phyloP scores from a whole-genome alignment of 2,113 vertebrate species.

The Acinonyx jubatus region DNA sequence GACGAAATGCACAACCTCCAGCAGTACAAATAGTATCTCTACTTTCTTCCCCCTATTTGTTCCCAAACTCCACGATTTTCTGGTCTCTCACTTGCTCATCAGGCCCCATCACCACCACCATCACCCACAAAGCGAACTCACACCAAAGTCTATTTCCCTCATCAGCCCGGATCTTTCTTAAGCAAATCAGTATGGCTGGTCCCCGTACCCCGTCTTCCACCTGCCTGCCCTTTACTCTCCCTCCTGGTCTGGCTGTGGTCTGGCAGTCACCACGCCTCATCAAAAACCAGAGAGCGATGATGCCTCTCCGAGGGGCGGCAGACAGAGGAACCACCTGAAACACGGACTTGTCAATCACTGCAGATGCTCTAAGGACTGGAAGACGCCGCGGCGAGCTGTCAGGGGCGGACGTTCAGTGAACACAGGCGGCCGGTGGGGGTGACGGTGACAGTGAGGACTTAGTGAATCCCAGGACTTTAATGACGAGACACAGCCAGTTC shows the following conservation, averaged over 20 bases:
- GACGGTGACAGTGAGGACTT: fast-evolving
- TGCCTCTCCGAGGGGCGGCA: neutral
- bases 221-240: neutral
- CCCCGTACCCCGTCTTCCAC: neutral
- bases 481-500: fast-evolving
- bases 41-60: neutral
- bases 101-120: fast-evolving
- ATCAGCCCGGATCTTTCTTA: fast-evolving
- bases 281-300: neutral
- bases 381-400: fast-evolving
- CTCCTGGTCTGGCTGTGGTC: neutral
- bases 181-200: fast-evolving
- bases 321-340: neutral
- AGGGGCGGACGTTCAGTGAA: fast-evolving
- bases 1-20: neutral
- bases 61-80: fast-evolving
- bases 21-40: fast-evolving
- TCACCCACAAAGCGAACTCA: neutral
- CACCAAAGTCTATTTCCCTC: fast-evolving
- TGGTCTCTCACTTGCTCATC: neutral
- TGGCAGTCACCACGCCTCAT: neutral
- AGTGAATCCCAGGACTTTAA: neutral
- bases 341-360: fast-evolving
- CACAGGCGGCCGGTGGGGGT: fast-evolving
- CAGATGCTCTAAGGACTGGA: fast-evolving